These are phyloP conservation scores for Paragorgia papillata DNA, from an alignment of 92 coral and sea anemone genomes.

Conservation along the genomic window DNA sequence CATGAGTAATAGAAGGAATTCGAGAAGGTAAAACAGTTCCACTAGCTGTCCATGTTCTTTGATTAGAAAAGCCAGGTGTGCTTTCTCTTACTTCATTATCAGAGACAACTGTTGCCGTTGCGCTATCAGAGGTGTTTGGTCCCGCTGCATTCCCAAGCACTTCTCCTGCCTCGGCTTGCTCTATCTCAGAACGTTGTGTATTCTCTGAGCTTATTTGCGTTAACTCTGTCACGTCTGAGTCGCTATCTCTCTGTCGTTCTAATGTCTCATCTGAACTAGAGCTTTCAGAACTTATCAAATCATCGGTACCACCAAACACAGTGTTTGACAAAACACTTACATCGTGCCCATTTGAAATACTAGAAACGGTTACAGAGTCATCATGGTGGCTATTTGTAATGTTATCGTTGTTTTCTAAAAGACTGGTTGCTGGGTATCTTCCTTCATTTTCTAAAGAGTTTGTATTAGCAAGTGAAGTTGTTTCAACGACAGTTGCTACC, in stretches of 20 bases:
- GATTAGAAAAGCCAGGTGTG: not conserved
- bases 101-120: not conserved
- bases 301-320: not conserved
- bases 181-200: not conserved
- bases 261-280: slow-evolving; percentile 5
- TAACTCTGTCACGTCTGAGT: not conserved
- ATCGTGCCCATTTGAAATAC: not conserved
- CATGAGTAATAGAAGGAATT: slow-evolving; percentile 29
- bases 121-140: not conserved
- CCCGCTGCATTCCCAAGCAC: not conserved
- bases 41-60: not conserved
- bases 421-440: not conserved
- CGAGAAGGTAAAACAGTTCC: slow-evolving; percentile 4
- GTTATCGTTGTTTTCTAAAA: not conserved
- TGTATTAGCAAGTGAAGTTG: not conserved
- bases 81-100: not conserved
- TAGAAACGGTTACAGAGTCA: not conserved
- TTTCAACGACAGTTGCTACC: not conserved
- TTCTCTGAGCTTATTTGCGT: not conserved
- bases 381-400: not conserved
- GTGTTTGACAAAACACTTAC: not conserved
- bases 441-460: not conserved
- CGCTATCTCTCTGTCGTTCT: not conserved
- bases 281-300: not conserved
- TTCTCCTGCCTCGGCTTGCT: not conserved